Base-by-base conservation (phyloP, 2,113 vertebrate genomes). In the Pseudonaja textilis region DNA sequence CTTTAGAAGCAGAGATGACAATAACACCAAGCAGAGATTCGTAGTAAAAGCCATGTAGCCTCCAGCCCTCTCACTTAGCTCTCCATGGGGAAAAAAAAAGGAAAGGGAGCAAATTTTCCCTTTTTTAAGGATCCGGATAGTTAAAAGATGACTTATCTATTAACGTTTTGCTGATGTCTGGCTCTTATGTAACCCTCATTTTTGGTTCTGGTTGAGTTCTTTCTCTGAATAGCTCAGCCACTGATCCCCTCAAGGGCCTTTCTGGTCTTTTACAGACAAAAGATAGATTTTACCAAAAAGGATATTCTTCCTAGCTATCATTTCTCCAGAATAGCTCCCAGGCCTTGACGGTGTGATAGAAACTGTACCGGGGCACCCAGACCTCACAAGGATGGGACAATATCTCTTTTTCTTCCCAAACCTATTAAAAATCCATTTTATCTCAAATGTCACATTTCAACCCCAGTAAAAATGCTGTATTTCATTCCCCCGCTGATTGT, bases 361-460 rank as follows among this genome's bases (percentile, higher is more conserved):
- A 91, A 87, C 20, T 34, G 26, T 87, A 22, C 29, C 85, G 25
- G 34, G 55, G 9, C 56, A 50, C 10, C 34, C 26, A 86, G 22
- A n/a, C 42, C 34, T 18, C 42, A 14, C 14, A 29, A 47, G 56
- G 52, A 59, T 22, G 18, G 29, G 74, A 45, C 42, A 50, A 50
- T 34, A 87, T 47, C 25, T 55, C 61, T 45, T 42, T n/a, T 56
- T 45, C 6, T 29, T 45, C 61, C 59, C 54, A 45, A 26, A 57
- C 50, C 50, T 34, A 52, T n/a, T 55, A 39, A 93, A 93, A 93
- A 89, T 45, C 18, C 2, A 91, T 81, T 95, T 90, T 88, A 93
- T 81, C 23, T 90, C 8, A 85, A 93, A 88, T 22, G 16, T 92
- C 0, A 89, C 89, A 39, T 52, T 91, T 47, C 14, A 61, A 25